Conservation (phyloP, 2,888 invertebrate species). For the Fragum fragum region DNA sequence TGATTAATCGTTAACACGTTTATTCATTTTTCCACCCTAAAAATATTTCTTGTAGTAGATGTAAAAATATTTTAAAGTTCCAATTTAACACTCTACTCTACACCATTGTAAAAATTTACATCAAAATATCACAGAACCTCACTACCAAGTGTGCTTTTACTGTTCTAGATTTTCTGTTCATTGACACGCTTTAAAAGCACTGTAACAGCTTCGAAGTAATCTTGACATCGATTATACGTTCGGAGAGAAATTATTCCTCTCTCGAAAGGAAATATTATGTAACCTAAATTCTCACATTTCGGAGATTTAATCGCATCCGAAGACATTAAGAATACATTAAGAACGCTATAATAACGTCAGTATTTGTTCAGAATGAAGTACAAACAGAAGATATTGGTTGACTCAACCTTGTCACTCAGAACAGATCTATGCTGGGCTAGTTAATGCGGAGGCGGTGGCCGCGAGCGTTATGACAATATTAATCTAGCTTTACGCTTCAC, state of each 20-base stretch:
- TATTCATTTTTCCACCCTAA: too few relatives aligned
- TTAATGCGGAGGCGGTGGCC: not conserved
- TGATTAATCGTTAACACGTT: too few relatives aligned
- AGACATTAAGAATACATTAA: conserved; percentile 3
- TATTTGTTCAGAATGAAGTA: not conserved
- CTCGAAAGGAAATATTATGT: not conserved
- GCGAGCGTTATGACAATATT: not conserved
- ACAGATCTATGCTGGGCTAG: not conserved
- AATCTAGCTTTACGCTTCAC: not conserved
- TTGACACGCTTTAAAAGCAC: too few relatives aligned
- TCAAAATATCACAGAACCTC: too few relatives aligned
- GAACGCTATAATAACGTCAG: not conserved
- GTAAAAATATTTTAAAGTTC: too few relatives aligned
- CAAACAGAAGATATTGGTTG: not conserved
- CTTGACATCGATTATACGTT: not conserved
- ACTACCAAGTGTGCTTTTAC: too few relatives aligned
- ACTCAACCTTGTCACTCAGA: not conserved
- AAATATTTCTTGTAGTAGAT: too few relatives aligned
- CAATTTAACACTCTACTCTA: too few relatives aligned
- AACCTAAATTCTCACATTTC: conserved; percentile 6
- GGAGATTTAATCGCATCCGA: not conserved
- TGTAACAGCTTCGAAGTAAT: not conserved
- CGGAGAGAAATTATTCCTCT: not conserved
- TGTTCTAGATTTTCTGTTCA: too few relatives aligned
- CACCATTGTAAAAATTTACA: too few relatives aligned